Percentiles rank a stretch among this genome's conserved stretches.
These are phyloP conservation scores for Pachyseris speciosa DNA, from an alignment of 64 coral and sea anemone genomes.

Conservation along the genomic window DNA sequence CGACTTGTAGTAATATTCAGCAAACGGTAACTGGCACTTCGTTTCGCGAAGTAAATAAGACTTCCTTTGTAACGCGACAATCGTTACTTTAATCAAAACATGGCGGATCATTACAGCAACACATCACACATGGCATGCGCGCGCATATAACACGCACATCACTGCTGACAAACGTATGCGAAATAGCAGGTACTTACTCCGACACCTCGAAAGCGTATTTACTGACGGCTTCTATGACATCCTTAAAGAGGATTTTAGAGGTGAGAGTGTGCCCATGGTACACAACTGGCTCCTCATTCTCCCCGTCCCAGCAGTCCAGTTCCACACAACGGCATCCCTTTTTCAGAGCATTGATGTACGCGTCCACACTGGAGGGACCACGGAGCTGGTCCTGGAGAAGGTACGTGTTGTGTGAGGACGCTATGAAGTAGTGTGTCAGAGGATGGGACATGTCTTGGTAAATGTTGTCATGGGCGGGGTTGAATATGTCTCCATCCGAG, in stretches of 20 bases:
- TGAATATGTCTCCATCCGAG: conserved; percentile 80
- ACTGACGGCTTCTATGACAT: conserved; percentile 79
- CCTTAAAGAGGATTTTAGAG: conserved; percentile 94
- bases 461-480: conserved; percentile 74
- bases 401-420: conserved; percentile 95
- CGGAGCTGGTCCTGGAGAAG: conserved; percentile 90
- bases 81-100: no score
- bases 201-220: conserved; percentile 88
- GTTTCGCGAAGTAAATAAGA: no score
- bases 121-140: no score
- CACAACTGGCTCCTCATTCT: conserved; percentile 85
- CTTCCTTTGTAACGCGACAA: no score
- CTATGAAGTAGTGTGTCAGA: conserved; percentile 91
- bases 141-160: no score
- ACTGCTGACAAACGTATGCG: no score
- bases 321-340: conserved; percentile 80
- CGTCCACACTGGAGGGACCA: conserved; percentile 87
- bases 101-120: no score
- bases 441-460: conserved; percentile 95
- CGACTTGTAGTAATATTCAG: no score
- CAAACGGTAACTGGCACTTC: no score
- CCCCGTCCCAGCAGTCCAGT: conserved; percentile 97
- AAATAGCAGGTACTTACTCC: conserved; percentile 58
- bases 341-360: conserved; percentile 87
- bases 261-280: conserved; percentile 98